Base-by-base conservation (phyloP, 2,888 invertebrate genomes). In the Physocephala rufipes region DNA sequence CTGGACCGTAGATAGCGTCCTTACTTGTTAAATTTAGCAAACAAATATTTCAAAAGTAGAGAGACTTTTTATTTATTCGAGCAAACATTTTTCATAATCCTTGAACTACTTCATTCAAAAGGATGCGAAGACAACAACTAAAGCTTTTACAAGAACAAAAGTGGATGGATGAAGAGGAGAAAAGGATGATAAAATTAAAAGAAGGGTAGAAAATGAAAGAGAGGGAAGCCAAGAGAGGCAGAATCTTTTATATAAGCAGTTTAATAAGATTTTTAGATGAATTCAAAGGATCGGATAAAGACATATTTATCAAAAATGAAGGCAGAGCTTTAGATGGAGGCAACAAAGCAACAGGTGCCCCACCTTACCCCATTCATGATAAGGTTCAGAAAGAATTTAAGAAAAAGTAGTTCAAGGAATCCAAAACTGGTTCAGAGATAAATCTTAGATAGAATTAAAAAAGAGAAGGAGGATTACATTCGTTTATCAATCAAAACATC, bases 291-390 rank as follows among this genome's bases (percentile, higher is more conserved):
- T 70, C 65, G 73, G 74, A 73, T 77, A 76, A 76, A n/a, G n/a
- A n/a, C 76, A 36, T 36, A 36, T 36, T 76, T 66, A 73, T 72
- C 74, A 74, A 68, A 73, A n/a, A n/a, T n/a, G n/a, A n/a, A 73
- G 68, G 47, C 61, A 68, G 61, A 67, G 73, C 71, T 75, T 77
- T 76, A 77, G 74, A 75, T 58, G 66, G 73, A 72, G 74, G 74
- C 75, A 76, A 76, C 65, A 71, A 74, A 76, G 76, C 74, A 76
- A 75, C 76, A 76, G 76, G 76, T 76, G 74, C n/a, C n/a, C n/a
- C 71, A 58, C 30, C 19, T 45, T 47, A 0, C n/a, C 43, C 26
- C 4, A 61, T 7, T 13, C 13, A 13, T 12, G 26, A 58, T 16
- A 2, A 28, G 28, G 28, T 7, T 15, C 16, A 28, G 28, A 28